Base-by-base conservation (phyloP, 2,888 invertebrate genomes). In the Deroplatys truncata region DNA sequence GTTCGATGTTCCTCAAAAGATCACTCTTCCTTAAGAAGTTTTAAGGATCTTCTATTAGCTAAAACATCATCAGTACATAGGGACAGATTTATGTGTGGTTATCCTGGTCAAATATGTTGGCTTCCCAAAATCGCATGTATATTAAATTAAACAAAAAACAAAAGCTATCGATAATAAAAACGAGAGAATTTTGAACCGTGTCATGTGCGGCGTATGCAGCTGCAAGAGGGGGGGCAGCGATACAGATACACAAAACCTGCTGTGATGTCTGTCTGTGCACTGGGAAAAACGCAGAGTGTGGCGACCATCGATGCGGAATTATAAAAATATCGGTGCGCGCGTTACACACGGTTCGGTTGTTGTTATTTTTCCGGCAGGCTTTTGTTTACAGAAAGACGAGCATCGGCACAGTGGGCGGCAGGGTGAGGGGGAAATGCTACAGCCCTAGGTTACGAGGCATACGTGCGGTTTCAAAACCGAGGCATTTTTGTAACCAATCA, bases 341-440 rank as follows among this genome's bases (percentile, higher is more conserved):
- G 43, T 87, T 87, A 87, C 87, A 87, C 28, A 87, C 87, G 87
- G 87, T 87, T 87, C 56, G 83, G 87, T 83, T 87, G 87, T 87
- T 87, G 87, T 87, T 87, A 87, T 87, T 87, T 87, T 87, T 87
- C 87, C 87, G 87, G 83, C 87, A 87, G 87, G 87, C 87, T 87
- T 87, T 87, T 87, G 87, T 87, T 87, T 87, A 87, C 87, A 87
- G 87, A 87, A 87, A 87, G 87, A 87, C 82, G 87, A 87, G 87
- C 87, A 87, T 87, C 87, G 87, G 87, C 43, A n/a, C 82, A 28
- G 31, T 87, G 82, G 86, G 82, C 82, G 87, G 87, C 25, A 28
- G 49, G 28, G 28, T 87, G 56, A 25, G 25, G 56, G 56, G 56
- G 56, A 72, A 72, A 72, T 72, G 56, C 87, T 82, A 87, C 83